Base-by-base conservation (phyloP, 2,888 invertebrate genomes). In the Druceiella hillmani region DNA sequence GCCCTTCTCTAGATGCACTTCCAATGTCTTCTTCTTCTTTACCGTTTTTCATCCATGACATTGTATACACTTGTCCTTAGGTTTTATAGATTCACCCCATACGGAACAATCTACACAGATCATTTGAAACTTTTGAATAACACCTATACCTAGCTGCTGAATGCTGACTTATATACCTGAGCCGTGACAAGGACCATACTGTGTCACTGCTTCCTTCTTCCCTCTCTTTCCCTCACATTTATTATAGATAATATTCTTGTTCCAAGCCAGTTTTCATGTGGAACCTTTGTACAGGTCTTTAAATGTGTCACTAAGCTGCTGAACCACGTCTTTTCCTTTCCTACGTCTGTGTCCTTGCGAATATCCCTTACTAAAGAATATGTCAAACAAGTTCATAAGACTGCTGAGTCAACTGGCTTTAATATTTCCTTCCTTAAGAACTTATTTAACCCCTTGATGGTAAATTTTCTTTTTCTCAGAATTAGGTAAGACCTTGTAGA, bases 341-440 rank as follows among this genome's bases (percentile, higher is more conserved):
- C 81, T 75, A 14, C 81, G 70, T 13, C 75, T 66, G 13, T 76
- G 66, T 3, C 75, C 72, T 11, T 75, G 76, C 48, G 75, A 76
- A 44, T 76, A 78, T 20, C 83, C 83, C 12, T 82, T 81, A 1
- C 86, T 83, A 61, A 98, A 98, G 81, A 98, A 95, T 87, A 97
- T 93, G 57, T 97, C 93, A 59, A 98, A 98, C 55, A 98, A 82
- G 68, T 99, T 98, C 93, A 95, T 95, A 0, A 98, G 97, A 15
- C 90, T 90, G 3, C 89, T 86, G 71, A 88, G 91, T 2, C 81
- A 78, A 49, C 81, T 71, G 3, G 78, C 79, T n/a, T 81, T 65
- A 64, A 75, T 79, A 3, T 83, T 87, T 38, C 92, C 92, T 57
- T 92, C 93, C 64, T 98, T 95, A 44, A 98, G 76, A 2, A 93